These are phyloP conservation scores for Brachyalestes nurse DNA, from an alignment of 2,797 vertebrate genomes.

Conservation along the genomic window DNA sequence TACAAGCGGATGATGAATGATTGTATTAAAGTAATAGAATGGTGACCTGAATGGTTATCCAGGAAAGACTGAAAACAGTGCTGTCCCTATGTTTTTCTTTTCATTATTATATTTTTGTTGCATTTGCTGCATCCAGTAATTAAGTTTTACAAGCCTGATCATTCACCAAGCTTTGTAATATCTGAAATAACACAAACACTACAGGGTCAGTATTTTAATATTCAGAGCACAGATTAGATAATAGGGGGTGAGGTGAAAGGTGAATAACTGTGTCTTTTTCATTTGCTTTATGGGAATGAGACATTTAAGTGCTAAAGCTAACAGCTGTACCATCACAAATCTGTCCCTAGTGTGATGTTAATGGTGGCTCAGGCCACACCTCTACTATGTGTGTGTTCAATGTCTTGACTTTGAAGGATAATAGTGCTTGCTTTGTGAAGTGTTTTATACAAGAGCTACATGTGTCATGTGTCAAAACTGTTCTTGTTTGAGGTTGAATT, in stretches of 20 bases:
- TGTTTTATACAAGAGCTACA: too few species aligned
- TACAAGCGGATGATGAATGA: constrained; percentile 37
- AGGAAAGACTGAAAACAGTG: constrained; percentile 14
- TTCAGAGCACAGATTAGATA: neutral
- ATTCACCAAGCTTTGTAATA: neutral
- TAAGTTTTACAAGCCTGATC: neutral
- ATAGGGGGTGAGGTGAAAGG: constrained; percentile 24
- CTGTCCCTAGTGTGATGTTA: constrained; percentile 32
- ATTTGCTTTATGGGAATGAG: constrained; percentile 10
- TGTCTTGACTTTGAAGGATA: constrained; percentile 16
- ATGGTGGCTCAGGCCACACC: neutral
- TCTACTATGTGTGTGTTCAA: constrained; percentile 17
- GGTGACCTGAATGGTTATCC: neutral
- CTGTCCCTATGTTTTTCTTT: neutral
- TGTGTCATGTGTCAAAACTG: too few species aligned
- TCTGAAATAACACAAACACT: neutral
- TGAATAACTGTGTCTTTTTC: constrained; percentile 31
- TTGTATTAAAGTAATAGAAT: constrained; percentile 25
- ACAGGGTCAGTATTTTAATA: neutral
- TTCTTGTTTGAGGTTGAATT: too few species aligned
- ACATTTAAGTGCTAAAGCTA: constrained; percentile 23
- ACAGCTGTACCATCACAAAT: constrained; percentile 40
- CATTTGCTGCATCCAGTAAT: neutral
- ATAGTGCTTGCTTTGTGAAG: neutral
- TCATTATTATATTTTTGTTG: neutral